Conservation (phyloP, 2,888 invertebrate species). For the Macrophya annulata region DNA sequence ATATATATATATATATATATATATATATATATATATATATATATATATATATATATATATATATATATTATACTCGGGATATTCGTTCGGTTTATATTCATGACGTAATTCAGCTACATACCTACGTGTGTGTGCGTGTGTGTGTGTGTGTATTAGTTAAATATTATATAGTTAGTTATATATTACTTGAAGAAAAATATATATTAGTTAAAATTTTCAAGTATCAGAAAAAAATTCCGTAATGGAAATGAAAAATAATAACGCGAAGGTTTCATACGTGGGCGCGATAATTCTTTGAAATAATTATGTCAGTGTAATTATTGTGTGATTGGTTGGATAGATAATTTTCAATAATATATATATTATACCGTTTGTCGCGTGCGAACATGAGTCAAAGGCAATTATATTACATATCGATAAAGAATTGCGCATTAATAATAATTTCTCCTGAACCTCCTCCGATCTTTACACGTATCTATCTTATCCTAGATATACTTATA, state of each 20-base stretch:
- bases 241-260: not conserved
- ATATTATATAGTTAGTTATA: too few species aligned
- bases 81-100: constrained; percentile 18
- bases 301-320: not conserved
- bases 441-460: not conserved
- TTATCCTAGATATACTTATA: not conserved
- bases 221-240: not conserved
- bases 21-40: too few species aligned
- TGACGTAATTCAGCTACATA: constrained; percentile 20
- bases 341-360: not conserved
- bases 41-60: too few species aligned
- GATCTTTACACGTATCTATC: not conserved
- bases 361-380: not conserved
- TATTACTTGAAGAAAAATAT: too few species aligned
- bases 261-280: not conserved
- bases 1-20: too few species aligned
- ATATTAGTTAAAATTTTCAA: not conserved
- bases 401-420: not conserved
- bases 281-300: too few species aligned
- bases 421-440: constrained; percentile 3
- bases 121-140: too few species aligned
- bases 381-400: not conserved
- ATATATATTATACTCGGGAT: constrained; percentile 17
- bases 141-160: too few species aligned
- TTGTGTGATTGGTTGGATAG: too few species aligned